Evolutionary conservation across 2,113 vertebrate species (phyloP).

Genomic region (Epinephelus cyanopodus): DNA sequence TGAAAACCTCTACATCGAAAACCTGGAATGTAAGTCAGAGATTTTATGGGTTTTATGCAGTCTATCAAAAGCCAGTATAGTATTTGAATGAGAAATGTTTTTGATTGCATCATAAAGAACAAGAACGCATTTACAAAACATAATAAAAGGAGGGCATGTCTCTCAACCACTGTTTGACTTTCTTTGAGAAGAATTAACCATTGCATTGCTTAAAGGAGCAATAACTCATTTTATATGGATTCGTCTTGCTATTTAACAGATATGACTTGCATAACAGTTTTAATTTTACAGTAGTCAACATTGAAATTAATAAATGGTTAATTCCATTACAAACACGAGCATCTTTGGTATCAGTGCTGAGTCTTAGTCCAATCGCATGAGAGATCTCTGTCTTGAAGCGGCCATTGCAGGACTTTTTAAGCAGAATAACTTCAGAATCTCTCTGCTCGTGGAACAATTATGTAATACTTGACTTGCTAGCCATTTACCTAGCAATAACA

Average conservation of each 20-base stretch:
- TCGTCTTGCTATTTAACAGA: not conserved
- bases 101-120: not conserved
- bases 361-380: not conserved
- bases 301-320: not conserved
- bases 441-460: not conserved
- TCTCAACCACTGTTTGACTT: not conserved
- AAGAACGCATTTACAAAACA: not conserved
- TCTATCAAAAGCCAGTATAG: not conserved
- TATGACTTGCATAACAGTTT: too few species aligned
- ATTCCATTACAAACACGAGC: not conserved
- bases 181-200: too few species aligned
- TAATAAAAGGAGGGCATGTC: not conserved
- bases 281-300: too few species aligned
- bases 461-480: not conserved
- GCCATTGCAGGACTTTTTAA: not conserved
- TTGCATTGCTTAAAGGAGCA: too few species aligned
- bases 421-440: not conserved
- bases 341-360: not conserved
- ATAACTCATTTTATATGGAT: not conserved
- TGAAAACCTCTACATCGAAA: constrained; percentile 98
- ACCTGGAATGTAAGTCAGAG: constrained; percentile 93
- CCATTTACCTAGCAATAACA: not conserved
- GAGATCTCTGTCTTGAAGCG: not conserved
- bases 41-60: not conserved
- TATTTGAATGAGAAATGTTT: not conserved